Evolutionary conservation across 2,113 vertebrate genomes (phyloP), one percentile per base, ranked within the genome.

Genomic region (Genyomyrus donnyi): DNA sequence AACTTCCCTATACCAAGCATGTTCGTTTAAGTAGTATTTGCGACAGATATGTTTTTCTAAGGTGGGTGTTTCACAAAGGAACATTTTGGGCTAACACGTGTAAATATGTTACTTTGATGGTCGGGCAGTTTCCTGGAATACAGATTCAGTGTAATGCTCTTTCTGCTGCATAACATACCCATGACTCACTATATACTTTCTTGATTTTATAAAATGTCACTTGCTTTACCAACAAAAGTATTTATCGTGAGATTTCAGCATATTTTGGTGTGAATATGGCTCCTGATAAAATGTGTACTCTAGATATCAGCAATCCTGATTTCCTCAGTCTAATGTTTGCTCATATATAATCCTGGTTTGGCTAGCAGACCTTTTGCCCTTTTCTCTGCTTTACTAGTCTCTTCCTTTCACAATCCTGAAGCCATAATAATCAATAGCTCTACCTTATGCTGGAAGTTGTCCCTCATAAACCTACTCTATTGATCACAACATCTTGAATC

Each of bases 241-340:
- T 48, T 85, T 48, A 46, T 85, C 39, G 5, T 85, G 45, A 13
- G 83, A 85, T 85, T 85, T 85, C 42, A 85, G 39, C 83, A 53
- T 4, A 39, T 53, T 53, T 87, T 56, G n/a, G 27, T 87, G 11
- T 87, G 85, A 53, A 21, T 53, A 53, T 87, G 50, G 49, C n/a
- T 56, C 27, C 31, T 53, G 27, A 87, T 53, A 53, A 52, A 53
- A 87, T 53, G 50, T 87, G 46, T 87, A 53, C 85, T 24, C 50
- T 39, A 87, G 85, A 87, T 87, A 87, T 48, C 84, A 86, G 50
- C 49, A 87, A 3, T 52, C 48, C 85, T 87, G 49, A 35, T 87
- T 87, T 87, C 15, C 7, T 15, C 50, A 17, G 85, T 35, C 27
- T 39, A 35, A 35, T 87, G 8, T 87, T 87, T 87, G 50, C 48